Evolutionary conservation across 2,888 invertebrate species (phyloP).

Genomic region (Orgyia antiqua): DNA sequence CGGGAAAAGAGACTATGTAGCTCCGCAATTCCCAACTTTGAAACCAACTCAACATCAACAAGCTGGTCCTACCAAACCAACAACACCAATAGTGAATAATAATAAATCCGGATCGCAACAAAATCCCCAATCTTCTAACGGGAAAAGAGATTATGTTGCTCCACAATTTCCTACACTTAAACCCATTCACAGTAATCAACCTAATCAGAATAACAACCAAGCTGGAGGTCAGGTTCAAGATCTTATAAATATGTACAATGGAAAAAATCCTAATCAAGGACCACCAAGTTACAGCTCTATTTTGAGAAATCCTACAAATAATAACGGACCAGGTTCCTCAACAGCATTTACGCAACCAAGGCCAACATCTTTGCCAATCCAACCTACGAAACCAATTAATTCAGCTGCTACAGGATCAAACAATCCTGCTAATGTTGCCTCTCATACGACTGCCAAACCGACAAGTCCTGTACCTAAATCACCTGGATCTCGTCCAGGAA

Average conservation of each 20-base stretch:
- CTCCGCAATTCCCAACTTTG: constrained; percentile 42
- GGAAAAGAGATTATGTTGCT: constrained; percentile 45
- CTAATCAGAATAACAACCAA: constrained; percentile 25
- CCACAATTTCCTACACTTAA: constrained; percentile 31
- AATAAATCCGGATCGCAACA: constrained; percentile 7
- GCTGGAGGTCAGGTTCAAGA: constrained; percentile 57
- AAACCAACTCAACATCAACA: constrained; percentile 9
- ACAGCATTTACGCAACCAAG: constrained; percentile 24
- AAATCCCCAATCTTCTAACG: constrained; percentile 17
- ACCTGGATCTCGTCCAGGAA: constrained; percentile 28
- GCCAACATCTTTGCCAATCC: constrained; percentile 10
- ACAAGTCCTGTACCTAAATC: constrained; percentile 24
- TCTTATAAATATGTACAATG: constrained; percentile 58
- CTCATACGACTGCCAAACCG: constrained; percentile 31
- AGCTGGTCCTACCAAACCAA: constrained; percentile 9
- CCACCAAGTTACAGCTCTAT: constrained; percentile 62
- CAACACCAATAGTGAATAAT: constrained; percentile 1
- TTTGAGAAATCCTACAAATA: constrained; percentile 36
- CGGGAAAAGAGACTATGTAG: constrained; percentile 50
- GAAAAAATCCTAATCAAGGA: constrained; percentile 35
- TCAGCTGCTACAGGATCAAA: constrained; percentile 46
- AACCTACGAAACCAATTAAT: constrained; percentile 48
- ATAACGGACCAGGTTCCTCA: constrained; percentile 22
- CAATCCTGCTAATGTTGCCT: constrained; percentile 20
- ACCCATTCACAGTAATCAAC: constrained; percentile 17